Percentiles rank a stretch among this genome's conserved stretches.
phyloP scores from a whole-genome alignment of 2,888 invertebrate species.

The Papilio elwesi region DNA sequence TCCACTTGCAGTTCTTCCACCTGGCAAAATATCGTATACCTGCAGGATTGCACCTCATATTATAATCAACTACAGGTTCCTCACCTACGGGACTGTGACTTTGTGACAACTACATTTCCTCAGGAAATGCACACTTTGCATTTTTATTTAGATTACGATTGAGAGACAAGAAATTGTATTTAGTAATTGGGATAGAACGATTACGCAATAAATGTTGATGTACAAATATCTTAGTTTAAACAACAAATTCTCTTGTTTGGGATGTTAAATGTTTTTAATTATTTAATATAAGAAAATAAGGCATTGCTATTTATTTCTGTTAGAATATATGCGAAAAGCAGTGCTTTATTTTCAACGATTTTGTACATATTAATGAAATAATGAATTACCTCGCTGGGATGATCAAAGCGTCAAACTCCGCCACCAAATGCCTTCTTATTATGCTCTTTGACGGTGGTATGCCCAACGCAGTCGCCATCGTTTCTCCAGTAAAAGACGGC shows the following conservation, averaged over 20 bases:
- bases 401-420: constrained; percentile 95
- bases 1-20: constrained; percentile 93
- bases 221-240: not conserved
- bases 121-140: constrained; percentile 63
- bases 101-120: constrained; percentile 53
- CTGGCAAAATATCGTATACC: constrained; percentile 93
- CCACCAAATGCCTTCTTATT: constrained; percentile 94
- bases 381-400: constrained; percentile 94
- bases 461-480: constrained; percentile 96
- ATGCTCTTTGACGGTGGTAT: constrained; percentile 97
- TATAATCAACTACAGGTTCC: constrained; percentile 82
- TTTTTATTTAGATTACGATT: constrained; percentile 36
- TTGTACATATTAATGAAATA: not conserved
- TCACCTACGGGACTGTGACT: constrained; percentile 66
- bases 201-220: constrained; percentile 1
- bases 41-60: constrained; percentile 85
- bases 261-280: no score
- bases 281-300: constrained; percentile 1
- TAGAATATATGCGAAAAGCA: constrained; percentile 1
- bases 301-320: constrained; percentile 15
- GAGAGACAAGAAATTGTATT: constrained; percentile 40
- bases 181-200: constrained; percentile 12
- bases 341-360: constrained; percentile 32
- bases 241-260: not conserved
- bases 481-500: constrained; percentile 96